Base-by-base conservation (phyloP, 2,113 vertebrate genomes). In the Anarrhichthys ocellatus region DNA sequence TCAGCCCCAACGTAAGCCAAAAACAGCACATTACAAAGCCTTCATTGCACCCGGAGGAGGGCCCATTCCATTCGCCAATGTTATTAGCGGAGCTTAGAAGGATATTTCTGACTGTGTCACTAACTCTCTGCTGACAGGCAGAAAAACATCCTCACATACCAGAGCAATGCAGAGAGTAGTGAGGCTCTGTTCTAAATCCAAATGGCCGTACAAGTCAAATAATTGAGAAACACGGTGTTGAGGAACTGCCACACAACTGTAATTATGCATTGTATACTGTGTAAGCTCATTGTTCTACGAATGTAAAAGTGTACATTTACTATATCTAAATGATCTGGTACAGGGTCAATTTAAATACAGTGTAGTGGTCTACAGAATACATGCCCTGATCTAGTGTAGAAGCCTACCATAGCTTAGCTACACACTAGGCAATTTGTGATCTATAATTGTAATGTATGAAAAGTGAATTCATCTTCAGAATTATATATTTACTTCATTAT, bases 21-120 rank as follows among this genome's bases (percentile, higher is more conserved):
- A 88, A 89, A 79, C 54, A 90, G 88, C 89, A 92, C 83, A 91
- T 92, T 88, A 92, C 73, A 79, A 76, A 58, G 73, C 61, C 80
- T 84, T 89, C 82, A 89, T 85, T 86, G 83, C 81, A 88, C 86
- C 91, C 86, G 13, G 42, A 91, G 87, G 90, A 91, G 71, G 69
- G 52, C 58, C 78, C 36, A 58, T 78, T 87, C 75, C 83, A 81
- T 77, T 76, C 0, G 22, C 81, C 68, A 81, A 87, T 66, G 88
- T 84, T 90, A 89, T 91, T 87, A 90, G 81, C 24, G 11, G 76
- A 90, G 87, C 84, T 81, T 74, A 87, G 78, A 86, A 46, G 78
- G 85, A 88, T 88, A 86, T 89, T 88, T 90, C 74, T 75, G 83
- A 90, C 83, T 79, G 73, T 83, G 84, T 85, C 83, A 78, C 83